Evolutionary conservation across 1,140 invertebrate species (phyloP), one percentile per base, ranked within the genome.

Genomic region (Euwallacea fornicatus): DNA sequence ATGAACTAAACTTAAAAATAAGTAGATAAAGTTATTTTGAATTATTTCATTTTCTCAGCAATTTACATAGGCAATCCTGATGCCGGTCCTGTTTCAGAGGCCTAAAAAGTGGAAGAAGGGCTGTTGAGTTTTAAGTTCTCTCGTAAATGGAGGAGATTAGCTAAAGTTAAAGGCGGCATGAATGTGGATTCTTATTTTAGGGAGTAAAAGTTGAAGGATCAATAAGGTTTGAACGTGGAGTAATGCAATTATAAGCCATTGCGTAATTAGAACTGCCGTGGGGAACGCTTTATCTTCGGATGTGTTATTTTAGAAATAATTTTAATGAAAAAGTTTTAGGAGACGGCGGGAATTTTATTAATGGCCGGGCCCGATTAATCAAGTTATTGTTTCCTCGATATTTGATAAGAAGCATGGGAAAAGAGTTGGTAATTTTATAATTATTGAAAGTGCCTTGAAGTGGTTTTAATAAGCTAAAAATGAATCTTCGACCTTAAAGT

Each of bases 241-340:
- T 77, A 77, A 77, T 76, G 73, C 73, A 77, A 77, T 77, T 77
- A 77, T 74, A 73, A 76, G 74, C 74, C 76, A 75, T 76, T 77
- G 76, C 73, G 73, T 76, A 77, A 76, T 77, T 77, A 77, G 72
- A 73, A 75, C 70, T 66, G 66, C 67, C 66, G 61, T 67, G 58
- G 66, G 70, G 73, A 67, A 65, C 73, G 73, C 72, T 74, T 74
- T 74, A 76, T 76, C 75, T 76, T 59, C 42, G 71, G 73, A 76
- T 73, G 74, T 76, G 75, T 76, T 76, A 74, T 76, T 76, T 76
- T 69, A 71, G 66, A 73, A 73, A 74, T 76, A 74, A 76, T 74
- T 76, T 76, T 74, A 76, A 74, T 76, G 73, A 76, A 76, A 76
- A 76, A 74, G 73, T 76, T 76, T 75, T 50, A 54, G 66, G 67